Conservation (phyloP, 2,797 vertebrate species). For the Okamejei kenojei region DNA sequence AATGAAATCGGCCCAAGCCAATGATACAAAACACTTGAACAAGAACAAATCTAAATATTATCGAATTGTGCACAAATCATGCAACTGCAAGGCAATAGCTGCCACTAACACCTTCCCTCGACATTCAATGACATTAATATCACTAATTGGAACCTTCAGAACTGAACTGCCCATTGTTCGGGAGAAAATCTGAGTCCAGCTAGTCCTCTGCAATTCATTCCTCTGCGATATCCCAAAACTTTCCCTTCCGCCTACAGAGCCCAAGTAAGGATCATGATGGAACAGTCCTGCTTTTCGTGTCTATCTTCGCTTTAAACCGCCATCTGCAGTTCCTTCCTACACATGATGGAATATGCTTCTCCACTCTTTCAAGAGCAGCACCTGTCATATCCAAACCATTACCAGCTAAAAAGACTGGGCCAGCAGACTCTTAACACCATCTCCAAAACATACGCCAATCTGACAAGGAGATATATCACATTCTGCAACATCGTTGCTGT, state of each 20-base stretch:
- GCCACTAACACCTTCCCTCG: neutral
- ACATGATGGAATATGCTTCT: neutral
- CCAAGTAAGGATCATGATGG: neutral
- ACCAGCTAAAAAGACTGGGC: neutral
- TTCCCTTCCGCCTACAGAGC: neutral
- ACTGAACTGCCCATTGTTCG: neutral
- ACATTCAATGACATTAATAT: neutral
- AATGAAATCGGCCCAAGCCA: neutral
- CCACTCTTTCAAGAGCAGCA: neutral
- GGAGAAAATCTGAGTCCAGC: neutral
- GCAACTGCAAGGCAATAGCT: neutral
- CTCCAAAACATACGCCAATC: neutral
- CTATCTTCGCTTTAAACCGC: too few relatives aligned
- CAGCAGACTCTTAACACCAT: neutral
- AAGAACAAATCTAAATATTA: neutral
- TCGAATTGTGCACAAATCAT: neutral
- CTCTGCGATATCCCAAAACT: neutral
- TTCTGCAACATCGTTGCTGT: neutral
- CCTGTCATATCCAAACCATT: neutral
- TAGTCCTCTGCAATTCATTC: neutral
- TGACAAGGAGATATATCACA: neutral
- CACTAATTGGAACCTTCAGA: neutral
- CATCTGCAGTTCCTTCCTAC: too few relatives aligned
- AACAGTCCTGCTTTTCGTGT: too few relatives aligned
- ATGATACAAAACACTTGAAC: neutral